Evolutionary conservation across 2,797 vertebrate species (phyloP), one percentile per base, ranked within the genome.

Genomic region (Mionectes olivaceus): DNA sequence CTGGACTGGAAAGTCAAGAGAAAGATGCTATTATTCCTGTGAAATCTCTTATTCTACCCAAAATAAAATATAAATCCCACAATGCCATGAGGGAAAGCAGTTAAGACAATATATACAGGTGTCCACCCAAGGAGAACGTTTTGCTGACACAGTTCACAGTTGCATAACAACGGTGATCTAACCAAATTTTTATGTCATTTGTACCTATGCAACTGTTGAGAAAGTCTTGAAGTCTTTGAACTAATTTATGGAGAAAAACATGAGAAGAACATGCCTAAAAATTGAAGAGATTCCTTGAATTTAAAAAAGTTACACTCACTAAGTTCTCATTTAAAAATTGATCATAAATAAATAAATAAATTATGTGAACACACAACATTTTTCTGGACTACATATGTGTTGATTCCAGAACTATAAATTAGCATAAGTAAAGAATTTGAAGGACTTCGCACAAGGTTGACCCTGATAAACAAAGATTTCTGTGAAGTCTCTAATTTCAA

Each of bases 391-490:
- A 14, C 10, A n/a, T 81, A n/a, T 43, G 11, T 5, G 33, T 92
- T 86, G 27, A 59, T 67, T 92, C 55, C 37, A 85, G 55, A 28
- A 32, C 13, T 79, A 25, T 1, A 69, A 16, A 50, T 59, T 53
- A 82, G 8, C 22, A 50, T 13, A 44, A 56, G 9, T 11, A 89
- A 82, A 68, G 19, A 43, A 75, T 63, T 19, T 87, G 43, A 84
- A 86, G 49, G 43, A 39, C 15, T 1, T 47, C 87, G 39, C 27
- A 60, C 17, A 46, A 43, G 1, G 8, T 13, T 74, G 33, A 37
- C 21, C 14, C 19, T 64, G 15, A 89, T 32, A 84, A 95, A 69
- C 19, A 82, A 30, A 83, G 56, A 46, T 87, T 88, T 92, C 39
- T n/a, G 7, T 47, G 41, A 68, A 65, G 46, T 60, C 43, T 81